phyloP scores from a whole-genome alignment of 2,888 invertebrate species.

The Seira musarum region DNA sequence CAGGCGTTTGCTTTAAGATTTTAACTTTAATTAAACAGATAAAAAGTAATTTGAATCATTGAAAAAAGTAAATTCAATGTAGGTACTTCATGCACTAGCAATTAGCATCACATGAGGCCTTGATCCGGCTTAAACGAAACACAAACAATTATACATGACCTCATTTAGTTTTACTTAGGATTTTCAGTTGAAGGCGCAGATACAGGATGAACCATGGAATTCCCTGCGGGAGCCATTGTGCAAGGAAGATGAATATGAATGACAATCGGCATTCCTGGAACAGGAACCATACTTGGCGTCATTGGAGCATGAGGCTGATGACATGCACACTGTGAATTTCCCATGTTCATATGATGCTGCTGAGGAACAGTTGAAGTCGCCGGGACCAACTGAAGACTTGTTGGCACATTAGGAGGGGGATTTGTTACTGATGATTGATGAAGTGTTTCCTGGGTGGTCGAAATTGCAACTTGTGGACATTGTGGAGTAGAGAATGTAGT shows the following conservation, averaged over 20 bases:
- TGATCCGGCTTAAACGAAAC: too few species aligned
- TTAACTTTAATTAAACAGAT: too few species aligned
- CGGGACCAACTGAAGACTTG: slow-evolving; percentile 28
- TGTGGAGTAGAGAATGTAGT: too few species aligned
- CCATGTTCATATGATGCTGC: not conserved
- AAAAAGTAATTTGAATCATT: too few species aligned
- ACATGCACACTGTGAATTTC: slow-evolving; percentile 17
- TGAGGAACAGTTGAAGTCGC: slow-evolving; percentile 22
- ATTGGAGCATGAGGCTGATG: slow-evolving; percentile 4
- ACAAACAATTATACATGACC: too few species aligned
- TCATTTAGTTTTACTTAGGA: too few species aligned
- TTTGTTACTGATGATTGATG: slow-evolving; percentile 11
- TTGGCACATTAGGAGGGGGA: not conserved
- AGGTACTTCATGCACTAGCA: too few species aligned
- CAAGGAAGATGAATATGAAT: slow-evolving; percentile 48
- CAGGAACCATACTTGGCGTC: not conserved
- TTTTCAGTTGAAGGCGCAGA: slow-evolving; percentile 20
- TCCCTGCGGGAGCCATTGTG: not conserved
- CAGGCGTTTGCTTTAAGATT: too few species aligned
- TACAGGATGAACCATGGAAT: slow-evolving; percentile 24
- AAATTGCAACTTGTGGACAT: too few species aligned
- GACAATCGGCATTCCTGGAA: slow-evolving; percentile 26
- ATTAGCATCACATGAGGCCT: too few species aligned
- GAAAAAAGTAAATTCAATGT: too few species aligned
- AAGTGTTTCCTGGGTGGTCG: too few species aligned